Conservation (phyloP, 1,140 invertebrate species). For the Babylonia areolata region DNA sequence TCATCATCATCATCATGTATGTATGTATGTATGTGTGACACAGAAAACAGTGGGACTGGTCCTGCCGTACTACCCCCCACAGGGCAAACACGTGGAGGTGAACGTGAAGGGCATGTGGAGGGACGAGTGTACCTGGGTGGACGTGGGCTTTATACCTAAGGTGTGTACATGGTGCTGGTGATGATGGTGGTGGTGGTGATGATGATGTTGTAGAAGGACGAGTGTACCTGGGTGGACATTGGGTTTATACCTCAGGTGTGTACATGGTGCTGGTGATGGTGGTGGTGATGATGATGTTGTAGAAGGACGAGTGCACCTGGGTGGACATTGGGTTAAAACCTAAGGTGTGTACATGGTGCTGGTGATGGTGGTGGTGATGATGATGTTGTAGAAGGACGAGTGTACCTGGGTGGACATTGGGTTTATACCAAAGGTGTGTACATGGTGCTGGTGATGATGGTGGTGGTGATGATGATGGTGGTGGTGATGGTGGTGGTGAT, state of each 20-base stretch:
- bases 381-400: constrained; percentile 58
- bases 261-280: neutral
- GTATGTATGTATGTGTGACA: neutral
- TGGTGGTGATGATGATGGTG: no score
- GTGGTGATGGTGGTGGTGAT: neutral
- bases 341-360: neutral
- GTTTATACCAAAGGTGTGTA: constrained; percentile 61
- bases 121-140: constrained; percentile 63
- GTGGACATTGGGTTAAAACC: neutral
- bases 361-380: neutral
- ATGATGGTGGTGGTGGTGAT: neutral
- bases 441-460: neutral
- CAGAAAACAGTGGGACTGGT: constrained; percentile 61
- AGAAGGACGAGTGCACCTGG: neutral
- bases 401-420: constrained; percentile 64
- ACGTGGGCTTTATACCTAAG: constrained; percentile 65
- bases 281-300: neutral
- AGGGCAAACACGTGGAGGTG: constrained; percentile 58
- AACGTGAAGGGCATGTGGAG: constrained; percentile 68
- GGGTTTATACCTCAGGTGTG: neutral
- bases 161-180: constrained; percentile 41
- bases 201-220: neutral
- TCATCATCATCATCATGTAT: neutral
- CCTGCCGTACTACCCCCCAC: constrained; percentile 61
- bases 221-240: neutral